These are phyloP conservation scores for Muntiacus muntjak DNA, from an alignment of 2,113 vertebrate genomes.

Conservation along the genomic window DNA sequence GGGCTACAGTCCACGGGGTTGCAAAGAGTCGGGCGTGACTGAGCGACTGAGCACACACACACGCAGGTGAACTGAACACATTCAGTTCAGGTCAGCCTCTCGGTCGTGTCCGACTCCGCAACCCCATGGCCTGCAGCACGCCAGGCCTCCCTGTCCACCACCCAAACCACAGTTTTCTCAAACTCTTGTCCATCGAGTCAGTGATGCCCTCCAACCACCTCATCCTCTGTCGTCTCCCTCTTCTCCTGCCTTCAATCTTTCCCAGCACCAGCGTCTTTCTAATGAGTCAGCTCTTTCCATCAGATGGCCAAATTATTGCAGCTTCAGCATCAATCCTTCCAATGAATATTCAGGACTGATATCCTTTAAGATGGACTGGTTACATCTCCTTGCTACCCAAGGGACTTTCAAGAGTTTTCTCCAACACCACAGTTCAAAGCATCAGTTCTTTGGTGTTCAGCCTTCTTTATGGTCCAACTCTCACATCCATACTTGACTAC, in stretches of 20 bases:
- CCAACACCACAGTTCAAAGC: neutral
- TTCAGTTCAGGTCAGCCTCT: neutral
- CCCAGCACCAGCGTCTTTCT: neutral
- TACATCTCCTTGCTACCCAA: neutral
- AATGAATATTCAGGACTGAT: neutral
- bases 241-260: neutral
- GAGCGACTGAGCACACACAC: neutral
- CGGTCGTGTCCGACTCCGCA: fast-evolving
- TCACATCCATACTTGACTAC: neutral
- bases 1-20: neutral
- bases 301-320: neutral
- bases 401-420: neutral
- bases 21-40: neutral
- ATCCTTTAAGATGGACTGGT: neutral
- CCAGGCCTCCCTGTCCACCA: neutral
- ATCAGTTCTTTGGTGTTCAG: neutral
- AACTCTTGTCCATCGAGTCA: fast-evolving
- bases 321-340: neutral
- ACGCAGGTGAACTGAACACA: neutral
- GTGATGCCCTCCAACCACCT: neutral
- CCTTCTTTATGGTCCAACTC: neutral
- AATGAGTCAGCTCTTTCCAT: neutral
- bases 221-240: neutral
- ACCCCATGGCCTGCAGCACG: neutral
- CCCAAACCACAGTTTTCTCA: neutral